phyloP scores from a whole-genome alignment of 2,113 vertebrate genomes.

The Pteruthius melanotis region DNA sequence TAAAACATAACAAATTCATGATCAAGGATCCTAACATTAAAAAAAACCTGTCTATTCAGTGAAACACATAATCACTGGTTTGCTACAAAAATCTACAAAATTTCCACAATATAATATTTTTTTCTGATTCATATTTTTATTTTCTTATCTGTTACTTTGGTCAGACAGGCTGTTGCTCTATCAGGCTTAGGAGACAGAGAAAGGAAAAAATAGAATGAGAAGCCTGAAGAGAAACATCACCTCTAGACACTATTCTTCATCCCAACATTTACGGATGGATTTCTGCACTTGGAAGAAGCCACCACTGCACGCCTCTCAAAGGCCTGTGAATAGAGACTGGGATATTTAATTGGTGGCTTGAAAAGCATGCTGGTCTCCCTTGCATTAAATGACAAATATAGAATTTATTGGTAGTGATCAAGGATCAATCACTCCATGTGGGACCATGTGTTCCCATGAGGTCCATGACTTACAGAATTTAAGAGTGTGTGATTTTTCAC shows the following conservation, averaged over 20 bases:
- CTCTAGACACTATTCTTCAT: not conserved
- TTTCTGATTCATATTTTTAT: not conserved
- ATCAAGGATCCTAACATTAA: not conserved
- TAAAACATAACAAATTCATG: not conserved
- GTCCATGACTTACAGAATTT: not conserved
- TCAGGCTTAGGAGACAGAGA: not conserved
- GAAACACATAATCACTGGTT: not conserved
- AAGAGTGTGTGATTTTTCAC: not conserved
- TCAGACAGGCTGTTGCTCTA: not conserved
- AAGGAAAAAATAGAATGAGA: not conserved
- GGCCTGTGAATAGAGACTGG: not conserved
- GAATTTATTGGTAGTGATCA: not conserved
- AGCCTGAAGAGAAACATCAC: not conserved
- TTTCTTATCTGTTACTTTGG: not conserved
- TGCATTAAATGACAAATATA: not conserved
- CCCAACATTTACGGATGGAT: not conserved
- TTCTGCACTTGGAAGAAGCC: not conserved
- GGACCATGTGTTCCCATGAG: not conserved
- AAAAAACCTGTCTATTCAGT: not conserved
- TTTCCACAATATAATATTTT: not conserved
- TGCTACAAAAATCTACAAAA: not conserved
- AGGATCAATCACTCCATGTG: not conserved
- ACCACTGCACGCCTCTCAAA: not conserved
- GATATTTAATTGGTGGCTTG: not conserved
- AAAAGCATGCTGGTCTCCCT: not conserved